Conservation (phyloP, 2,888 invertebrate genomes). For the Noctua pronuba region DNA sequence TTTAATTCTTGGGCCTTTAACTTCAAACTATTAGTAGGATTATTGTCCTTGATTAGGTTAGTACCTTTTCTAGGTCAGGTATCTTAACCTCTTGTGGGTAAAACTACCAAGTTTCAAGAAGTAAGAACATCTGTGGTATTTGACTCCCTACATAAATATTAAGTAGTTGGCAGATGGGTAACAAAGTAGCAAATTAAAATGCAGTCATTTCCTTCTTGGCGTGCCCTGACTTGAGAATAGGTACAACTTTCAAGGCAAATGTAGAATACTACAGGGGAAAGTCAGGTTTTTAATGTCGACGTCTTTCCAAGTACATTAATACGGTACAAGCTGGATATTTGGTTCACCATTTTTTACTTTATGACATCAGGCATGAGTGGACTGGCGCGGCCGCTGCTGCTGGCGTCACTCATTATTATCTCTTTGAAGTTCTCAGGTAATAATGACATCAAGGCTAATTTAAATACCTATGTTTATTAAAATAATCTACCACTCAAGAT, state of each 20-base stretch:
- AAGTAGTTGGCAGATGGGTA: conserved; percentile 46
- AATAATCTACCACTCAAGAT: conserved; percentile 30
- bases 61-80: conserved; percentile 23
- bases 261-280: conserved; percentile 49
- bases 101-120: conserved; percentile 1
- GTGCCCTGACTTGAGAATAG: conserved; percentile 53
- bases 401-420: conserved; percentile 31
- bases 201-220: conserved; percentile 57
- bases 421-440: conserved; percentile 25
- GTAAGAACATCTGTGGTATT: conserved; percentile 33
- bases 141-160: conserved; percentile 24
- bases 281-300: conserved; percentile 33
- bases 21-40: conserved; percentile 12
- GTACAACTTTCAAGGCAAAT: conserved; percentile 55
- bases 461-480: background rate
- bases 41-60: conserved; percentile 27
- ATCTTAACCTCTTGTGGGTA: background rate
- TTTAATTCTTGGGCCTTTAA: conserved; percentile 30
- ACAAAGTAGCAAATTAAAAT: conserved; percentile 52
- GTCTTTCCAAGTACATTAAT: conserved; percentile 24
- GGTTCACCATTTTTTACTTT: conserved; percentile 13
- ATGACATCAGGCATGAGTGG: conserved; percentile 37
- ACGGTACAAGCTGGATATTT: conserved; percentile 30
- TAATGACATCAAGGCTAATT: conserved; percentile 7
- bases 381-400: background rate